These are phyloP conservation scores for Nephrotoma flavescens DNA, from an alignment of 2,888 invertebrate species.

Conservation along the genomic window DNA sequence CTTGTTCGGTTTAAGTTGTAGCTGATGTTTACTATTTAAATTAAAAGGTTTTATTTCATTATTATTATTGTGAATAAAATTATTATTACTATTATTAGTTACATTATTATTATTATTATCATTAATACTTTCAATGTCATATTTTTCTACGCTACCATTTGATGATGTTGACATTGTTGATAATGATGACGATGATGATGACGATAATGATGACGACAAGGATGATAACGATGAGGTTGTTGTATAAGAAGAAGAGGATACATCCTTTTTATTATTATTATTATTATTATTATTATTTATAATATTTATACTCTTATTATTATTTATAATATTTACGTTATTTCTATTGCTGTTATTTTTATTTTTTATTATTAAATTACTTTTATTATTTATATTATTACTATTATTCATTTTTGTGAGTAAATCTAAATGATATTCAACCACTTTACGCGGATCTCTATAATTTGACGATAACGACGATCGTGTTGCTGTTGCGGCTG, in stretches of 20 bases:
- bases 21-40: neutral
- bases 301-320: neutral
- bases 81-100: neutral
- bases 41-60: neutral
- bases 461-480: neutral
- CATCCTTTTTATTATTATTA: neutral
- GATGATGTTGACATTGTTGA: neutral
- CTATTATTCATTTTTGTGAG: constrained; percentile 1
- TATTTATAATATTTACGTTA: neutral
- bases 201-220: constrained; percentile 15
- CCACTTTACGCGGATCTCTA: neutral
- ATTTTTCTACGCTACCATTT: neutral
- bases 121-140: constrained; percentile 3
- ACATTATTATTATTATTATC: neutral
- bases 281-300: neutral
- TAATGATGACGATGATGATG: constrained; percentile 16
- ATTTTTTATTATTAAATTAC: constrained; percentile 1
- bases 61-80: neutral
- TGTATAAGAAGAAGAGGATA: constrained; percentile 6
- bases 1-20: neutral
- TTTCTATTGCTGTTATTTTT: neutral
- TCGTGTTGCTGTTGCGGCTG: neutral
- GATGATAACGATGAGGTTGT: constrained; percentile 11
- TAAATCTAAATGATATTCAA: constrained; percentile 3
- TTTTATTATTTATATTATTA: neutral